phyloP scores from a whole-genome alignment of 2,113 vertebrate genomes.

The Cinclus cinclus region DNA sequence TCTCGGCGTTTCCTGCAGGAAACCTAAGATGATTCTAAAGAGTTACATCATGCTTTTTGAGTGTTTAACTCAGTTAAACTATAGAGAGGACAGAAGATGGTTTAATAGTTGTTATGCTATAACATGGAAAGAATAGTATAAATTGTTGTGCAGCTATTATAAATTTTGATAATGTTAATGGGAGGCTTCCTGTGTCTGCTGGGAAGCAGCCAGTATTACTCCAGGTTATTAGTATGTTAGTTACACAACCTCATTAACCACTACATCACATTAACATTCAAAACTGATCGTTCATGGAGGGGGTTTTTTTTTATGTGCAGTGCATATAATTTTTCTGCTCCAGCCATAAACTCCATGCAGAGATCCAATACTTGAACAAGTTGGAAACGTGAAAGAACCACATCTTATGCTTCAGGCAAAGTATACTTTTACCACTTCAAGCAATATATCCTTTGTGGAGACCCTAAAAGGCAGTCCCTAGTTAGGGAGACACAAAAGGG shows the following conservation, averaged over 20 bases:
- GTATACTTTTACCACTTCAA: background rate
- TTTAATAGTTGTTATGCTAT: background rate
- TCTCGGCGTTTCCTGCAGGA: background rate
- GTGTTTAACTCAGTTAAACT: background rate
- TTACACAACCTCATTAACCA: constrained; percentile 38
- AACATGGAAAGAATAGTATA: background rate
- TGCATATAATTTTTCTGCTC: background rate
- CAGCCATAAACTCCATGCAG: background rate
- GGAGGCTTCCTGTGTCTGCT: constrained; percentile 14
- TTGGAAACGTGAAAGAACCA: fast-evolving
- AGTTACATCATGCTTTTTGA: background rate
- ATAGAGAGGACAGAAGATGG: background rate
- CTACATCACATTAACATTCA: constrained; percentile 19
- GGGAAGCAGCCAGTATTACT: constrained; percentile 21
- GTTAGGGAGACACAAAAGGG: no score
- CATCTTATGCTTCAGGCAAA: background rate
- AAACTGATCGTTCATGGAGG: background rate
- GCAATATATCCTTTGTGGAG: background rate
- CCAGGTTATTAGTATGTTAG: constrained; percentile 13
- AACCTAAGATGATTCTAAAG: background rate
- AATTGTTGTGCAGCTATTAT: constrained; percentile 13
- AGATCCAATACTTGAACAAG: background rate
- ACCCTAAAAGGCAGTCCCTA: no score
- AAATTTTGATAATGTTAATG: constrained; percentile 28
- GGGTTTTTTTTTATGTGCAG: background rate